Evolutionary conservation across 2,888 invertebrate species (phyloP), one percentile per base, ranked within the genome.

Genomic region (Ectemnius lituratus): DNA sequence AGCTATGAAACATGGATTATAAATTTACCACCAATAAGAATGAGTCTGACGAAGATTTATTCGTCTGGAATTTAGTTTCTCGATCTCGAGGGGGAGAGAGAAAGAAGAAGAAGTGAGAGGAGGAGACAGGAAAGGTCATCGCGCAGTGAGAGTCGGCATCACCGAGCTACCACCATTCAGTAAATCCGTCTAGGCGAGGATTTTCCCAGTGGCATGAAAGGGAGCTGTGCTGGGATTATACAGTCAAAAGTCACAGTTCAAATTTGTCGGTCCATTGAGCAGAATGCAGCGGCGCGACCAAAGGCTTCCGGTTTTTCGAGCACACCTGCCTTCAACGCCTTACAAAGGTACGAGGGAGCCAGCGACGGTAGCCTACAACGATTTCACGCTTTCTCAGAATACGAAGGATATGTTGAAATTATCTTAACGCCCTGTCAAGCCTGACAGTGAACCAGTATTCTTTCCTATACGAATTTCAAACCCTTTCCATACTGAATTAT

Each of bases 241-340:
- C 88, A 88, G 90, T 90, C 87, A 89, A 88, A 90, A 90, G 90
- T 90, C 89, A 88, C 85, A 88, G 88, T 87, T 87, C 82, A 87
- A 90, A 89, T 90, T 90, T 89, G 89, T 88, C 88, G 89, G 87
- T 86, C 85, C 87, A 90, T 89, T 88, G 87, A 88, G 76, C 71
- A 83, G 84, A 85, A 83, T 84, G 84, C 84, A 85, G 85, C 84
- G 86, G 75, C 85, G 79, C 79, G 74, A 83, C 84, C 82, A 86
- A 89, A 90, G 90, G 89, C 89, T 90, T 90, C 90, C 90, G 90
- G 90, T 89, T 88, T 16, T 87, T 67, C 74, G 78, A 82, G 37
- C 37, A 87, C 88, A 90, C 90, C 90, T 90, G 90, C 88, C 88
- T 37, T 4, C 37, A 11, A 1, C 37, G 37, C 11, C 8, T 6